Conservation (phyloP, 2,113 vertebrate species). For the Sinocyclocheilus anophthalmus region DNA sequence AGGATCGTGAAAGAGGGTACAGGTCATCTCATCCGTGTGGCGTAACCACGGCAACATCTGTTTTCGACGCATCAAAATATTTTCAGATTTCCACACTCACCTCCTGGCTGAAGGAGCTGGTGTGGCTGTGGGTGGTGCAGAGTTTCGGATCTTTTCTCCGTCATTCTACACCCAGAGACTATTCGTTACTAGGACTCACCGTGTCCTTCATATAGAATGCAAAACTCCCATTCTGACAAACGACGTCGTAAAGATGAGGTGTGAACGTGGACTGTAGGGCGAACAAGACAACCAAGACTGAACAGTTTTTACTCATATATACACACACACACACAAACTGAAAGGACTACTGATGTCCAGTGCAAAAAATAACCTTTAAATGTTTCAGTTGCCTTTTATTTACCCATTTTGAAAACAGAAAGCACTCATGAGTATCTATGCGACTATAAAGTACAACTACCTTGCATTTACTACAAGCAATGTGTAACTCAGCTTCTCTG, state of each 20-base stretch:
- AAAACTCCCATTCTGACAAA: slow-evolving; percentile 27
- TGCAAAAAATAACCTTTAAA: background rate
- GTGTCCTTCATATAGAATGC: background rate
- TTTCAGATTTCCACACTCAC: slow-evolving; percentile 24
- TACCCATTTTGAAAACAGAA: background rate
- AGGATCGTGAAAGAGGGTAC: slow-evolving; percentile 9
- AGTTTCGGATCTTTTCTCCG: background rate
- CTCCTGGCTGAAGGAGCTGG: slow-evolving; percentile 36
- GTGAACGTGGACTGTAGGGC: slow-evolving; percentile 29
- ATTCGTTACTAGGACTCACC: background rate
- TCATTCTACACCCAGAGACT: slow-evolving; percentile 19
- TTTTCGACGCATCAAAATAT: slow-evolving; percentile 26
- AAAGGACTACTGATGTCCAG: background rate
- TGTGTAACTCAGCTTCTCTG: slow-evolving; percentile 4
- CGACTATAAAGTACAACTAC: background rate
- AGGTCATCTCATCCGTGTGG: slow-evolving; percentile 39
- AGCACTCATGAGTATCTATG: background rate
- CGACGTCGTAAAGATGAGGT: slow-evolving; percentile 35
- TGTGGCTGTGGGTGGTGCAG: slow-evolving; percentile 38
- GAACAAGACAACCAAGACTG: slow-evolving; percentile 8
- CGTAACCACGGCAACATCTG: slow-evolving; percentile 41
- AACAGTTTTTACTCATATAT: slow-evolving; percentile 19
- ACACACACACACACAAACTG: background rate
- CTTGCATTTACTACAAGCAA: slow-evolving; percentile 36
- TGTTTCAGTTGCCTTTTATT: background rate